Evolutionary conservation across 2,113 vertebrate genomes (phyloP).

Genomic region (Haemorhous mexicanus): DNA sequence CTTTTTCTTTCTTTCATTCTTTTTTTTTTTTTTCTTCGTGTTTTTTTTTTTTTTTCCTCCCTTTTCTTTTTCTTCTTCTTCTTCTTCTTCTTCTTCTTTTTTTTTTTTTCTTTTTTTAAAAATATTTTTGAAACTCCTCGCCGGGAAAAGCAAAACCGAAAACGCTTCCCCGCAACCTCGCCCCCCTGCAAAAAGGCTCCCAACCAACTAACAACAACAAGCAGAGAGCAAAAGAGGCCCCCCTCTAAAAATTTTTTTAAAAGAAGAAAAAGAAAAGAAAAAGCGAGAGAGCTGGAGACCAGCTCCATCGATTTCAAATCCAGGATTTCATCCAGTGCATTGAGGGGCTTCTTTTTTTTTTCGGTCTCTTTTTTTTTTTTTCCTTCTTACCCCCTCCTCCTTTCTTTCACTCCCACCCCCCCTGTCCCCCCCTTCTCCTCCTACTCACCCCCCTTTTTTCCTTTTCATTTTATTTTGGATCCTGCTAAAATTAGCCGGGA

Average conservation of each 20-base stretch:
- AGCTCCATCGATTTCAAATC: background rate
- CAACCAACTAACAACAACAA: background rate
- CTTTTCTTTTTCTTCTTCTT: no score
- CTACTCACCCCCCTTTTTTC: background rate
- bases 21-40: no score
- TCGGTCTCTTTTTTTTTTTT: background rate
- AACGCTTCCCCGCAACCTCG: background rate
- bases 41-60: no score
- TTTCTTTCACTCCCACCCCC: background rate
- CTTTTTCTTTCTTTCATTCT: background rate
- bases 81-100: no score
- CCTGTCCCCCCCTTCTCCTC: background rate
- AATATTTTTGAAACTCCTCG: background rate
- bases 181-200: background rate
- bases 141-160: background rate
- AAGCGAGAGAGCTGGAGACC: background rate
- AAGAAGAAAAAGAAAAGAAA: background rate
- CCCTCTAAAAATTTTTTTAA: background rate
- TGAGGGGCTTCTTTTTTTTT: background rate
- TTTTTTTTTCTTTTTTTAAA: no score
- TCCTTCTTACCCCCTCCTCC: no score
- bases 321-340: background rate
- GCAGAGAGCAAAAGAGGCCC: background rate
- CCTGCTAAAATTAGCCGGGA: slow-evolving; percentile 64
- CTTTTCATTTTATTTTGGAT: background rate